Conservation (phyloP, 23 tunicate species). For the Ascidia mentula region DNA sequence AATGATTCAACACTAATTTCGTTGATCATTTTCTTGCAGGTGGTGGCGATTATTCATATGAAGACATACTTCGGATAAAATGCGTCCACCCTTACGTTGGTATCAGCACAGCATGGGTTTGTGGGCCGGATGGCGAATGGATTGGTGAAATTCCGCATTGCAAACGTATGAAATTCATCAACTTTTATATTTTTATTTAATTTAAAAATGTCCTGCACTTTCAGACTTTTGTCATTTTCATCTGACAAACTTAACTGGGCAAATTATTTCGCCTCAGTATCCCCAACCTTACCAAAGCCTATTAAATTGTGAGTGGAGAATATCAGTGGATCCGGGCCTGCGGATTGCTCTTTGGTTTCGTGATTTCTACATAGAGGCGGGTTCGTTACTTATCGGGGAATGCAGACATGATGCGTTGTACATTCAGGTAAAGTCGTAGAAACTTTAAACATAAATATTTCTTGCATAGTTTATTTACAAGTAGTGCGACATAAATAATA, state of each 20-base stretch:
- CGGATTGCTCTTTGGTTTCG: slow-evolving; percentile 60
- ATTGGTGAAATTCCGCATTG: slow-evolving; percentile 29
- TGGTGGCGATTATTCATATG: slow-evolving; percentile 20
- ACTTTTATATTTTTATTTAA: too few relatives aligned
- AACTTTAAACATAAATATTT: not conserved
- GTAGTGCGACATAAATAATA: too few relatives aligned
- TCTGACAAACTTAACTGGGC: slow-evolving; percentile 17
- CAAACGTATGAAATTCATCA: slow-evolving; percentile 44
- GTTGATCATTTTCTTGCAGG: not conserved
- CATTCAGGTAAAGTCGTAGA: slow-evolving; percentile 27
- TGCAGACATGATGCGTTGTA: slow-evolving; percentile 51
- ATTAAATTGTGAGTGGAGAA: slow-evolving; percentile 41
- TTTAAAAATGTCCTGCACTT: too few relatives aligned
- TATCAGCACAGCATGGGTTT: not conserved
- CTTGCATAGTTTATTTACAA: too few relatives aligned
- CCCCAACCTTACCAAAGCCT: slow-evolving; percentile 50
- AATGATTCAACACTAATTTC: too few relatives aligned
- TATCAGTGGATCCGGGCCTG: slow-evolving; percentile 23
- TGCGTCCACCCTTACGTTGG: slow-evolving; percentile 30
- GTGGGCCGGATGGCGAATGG: slow-evolving; percentile 61
- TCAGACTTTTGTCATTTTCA: slow-evolving; percentile 28
- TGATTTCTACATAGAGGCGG: slow-evolving; percentile 59
- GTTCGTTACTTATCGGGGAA: slow-evolving; percentile 22
- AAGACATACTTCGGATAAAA: slow-evolving; percentile 26
- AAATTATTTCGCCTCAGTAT: slow-evolving; percentile 46